Conservation (phyloP, 1,140 invertebrate species). For the Neoseiulus cucumeris region DNA sequence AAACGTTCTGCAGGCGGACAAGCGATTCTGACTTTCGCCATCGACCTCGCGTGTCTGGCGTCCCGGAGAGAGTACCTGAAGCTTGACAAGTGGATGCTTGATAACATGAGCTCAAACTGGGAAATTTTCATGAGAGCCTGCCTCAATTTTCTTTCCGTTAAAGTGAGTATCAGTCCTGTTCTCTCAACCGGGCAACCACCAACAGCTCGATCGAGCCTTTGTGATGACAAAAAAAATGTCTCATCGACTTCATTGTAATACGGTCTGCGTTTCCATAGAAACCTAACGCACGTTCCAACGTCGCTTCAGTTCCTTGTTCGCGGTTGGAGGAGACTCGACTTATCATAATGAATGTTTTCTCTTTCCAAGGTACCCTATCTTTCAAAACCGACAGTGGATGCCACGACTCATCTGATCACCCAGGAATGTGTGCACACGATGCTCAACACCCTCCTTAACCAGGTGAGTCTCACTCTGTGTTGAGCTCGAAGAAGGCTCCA, state of each 20-base stretch:
- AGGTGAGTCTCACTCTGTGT: not conserved
- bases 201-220: too few species aligned
- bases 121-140: constrained; percentile 62
- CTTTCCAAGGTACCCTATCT: constrained; percentile 16
- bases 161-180: constrained; percentile 10
- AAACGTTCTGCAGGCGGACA: not conserved
- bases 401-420: not conserved
- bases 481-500: too few species aligned
- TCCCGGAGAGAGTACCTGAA: constrained; percentile 90
- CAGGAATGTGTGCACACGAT: not conserved
- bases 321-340: too few species aligned
- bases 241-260: too few species aligned
- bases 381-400: constrained; percentile 16
- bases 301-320: not conserved
- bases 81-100: constrained; percentile 90
- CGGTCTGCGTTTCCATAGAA: too few species aligned
- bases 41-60: constrained; percentile 88
- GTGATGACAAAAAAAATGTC: too few species aligned
- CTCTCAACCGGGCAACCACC: not conserved
- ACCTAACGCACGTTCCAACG: too few species aligned
- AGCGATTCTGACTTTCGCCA: constrained; percentile 67
- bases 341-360: not conserved
- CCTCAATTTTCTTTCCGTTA: constrained; percentile 49
- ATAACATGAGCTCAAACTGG: constrained; percentile 88
- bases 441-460: not conserved